A percentile compares a stretch with the other conserved stretches of the same genome.
Evolutionary conservation across 2,797 vertebrate genomes (phyloP).

Genomic region (Anabacerthia variegaticeps): DNA sequence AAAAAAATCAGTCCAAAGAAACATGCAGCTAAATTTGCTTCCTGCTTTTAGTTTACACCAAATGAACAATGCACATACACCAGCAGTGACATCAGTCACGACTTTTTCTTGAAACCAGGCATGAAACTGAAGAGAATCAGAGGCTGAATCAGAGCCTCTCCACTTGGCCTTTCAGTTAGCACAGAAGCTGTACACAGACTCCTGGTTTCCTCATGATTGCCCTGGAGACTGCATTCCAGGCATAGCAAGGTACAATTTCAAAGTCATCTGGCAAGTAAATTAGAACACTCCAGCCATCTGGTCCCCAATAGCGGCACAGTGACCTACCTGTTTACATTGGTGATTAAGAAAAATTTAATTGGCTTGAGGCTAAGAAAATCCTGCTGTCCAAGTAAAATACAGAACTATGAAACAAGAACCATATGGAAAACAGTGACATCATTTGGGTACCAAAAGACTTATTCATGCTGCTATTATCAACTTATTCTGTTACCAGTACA

Average conservation of each 20-base stretch:
- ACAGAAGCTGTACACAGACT: background rate
- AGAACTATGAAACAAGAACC: background rate
- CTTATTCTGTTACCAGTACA: background rate
- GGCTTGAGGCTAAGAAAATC: conserved; percentile 32
- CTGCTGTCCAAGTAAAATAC: background rate
- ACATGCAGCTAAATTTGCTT: background rate
- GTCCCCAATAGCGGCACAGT: background rate
- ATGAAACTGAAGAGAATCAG: fast-evolving
- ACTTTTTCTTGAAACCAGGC: background rate
- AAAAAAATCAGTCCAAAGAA: background rate
- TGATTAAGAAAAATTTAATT: conserved; percentile 1
- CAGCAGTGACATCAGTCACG: background rate
- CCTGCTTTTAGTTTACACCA: background rate
- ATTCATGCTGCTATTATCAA: background rate
- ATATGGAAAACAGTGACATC: background rate
- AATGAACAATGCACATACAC: background rate
- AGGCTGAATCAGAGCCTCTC: background rate
- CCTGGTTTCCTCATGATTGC: background rate
- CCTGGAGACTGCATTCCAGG: background rate
- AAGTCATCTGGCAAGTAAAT: conserved; percentile 26
- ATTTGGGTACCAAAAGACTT: background rate
- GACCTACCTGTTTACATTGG: background rate
- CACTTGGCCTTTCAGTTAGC: background rate
- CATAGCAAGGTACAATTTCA: background rate
- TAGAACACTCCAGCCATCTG: conserved; percentile 18